Base-by-base conservation (phyloP, 2,797 vertebrate species). In the Gymnopithys bicolor region DNA sequence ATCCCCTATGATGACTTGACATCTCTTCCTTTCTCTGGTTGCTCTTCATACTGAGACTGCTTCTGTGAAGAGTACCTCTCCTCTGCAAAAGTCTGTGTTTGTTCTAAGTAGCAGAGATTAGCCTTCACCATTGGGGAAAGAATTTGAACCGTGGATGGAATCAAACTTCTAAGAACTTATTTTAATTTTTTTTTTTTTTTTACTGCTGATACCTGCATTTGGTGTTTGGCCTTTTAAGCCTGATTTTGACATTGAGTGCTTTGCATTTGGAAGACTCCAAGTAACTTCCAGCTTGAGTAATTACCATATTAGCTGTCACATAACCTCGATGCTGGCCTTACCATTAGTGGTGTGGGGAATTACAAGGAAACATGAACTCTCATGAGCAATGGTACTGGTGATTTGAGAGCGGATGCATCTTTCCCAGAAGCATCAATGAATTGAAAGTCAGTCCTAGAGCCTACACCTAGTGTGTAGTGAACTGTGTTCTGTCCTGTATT, bases 271-370 rank as follows among this genome's bases (percentile, higher is more conserved):
- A 84, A 56, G 73, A 37, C 67, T 8, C 41, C 23, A 15, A 45
- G 28, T 55, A 9, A 94, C 64, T 60, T 89, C 60, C 43, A 70
- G 13, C 46, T 46, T 75, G 41, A 60, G 41, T 8, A 90, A 48
- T 0, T 0, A 83, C 35, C 15, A 19, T 56, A 32, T 39, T 37
- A 78, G 35, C 62, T 73, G 16, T 56, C 51, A 51, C 18, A 66
- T 23, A 64, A 11, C 24, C 30, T 63, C 59, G 59, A 0, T 2
- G 2, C 39, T 71, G 67, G 19, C 13, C 46, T 91, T 79, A 52
- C 4, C 35, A 52, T 16, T 3, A 86, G 53, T 1, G 6, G 18
- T 0, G 1, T 46, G 30, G 39, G 13, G 10, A 30, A 82, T n/a
- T 62, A 7, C 43, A 55, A 37, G 35, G 48, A 78, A 88, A 66